A percentile compares a stretch with the other conserved stretches of the same genome.
Conservation (phyloP, 2,113 vertebrate genomes). For the Plotosus lineatus region DNA sequence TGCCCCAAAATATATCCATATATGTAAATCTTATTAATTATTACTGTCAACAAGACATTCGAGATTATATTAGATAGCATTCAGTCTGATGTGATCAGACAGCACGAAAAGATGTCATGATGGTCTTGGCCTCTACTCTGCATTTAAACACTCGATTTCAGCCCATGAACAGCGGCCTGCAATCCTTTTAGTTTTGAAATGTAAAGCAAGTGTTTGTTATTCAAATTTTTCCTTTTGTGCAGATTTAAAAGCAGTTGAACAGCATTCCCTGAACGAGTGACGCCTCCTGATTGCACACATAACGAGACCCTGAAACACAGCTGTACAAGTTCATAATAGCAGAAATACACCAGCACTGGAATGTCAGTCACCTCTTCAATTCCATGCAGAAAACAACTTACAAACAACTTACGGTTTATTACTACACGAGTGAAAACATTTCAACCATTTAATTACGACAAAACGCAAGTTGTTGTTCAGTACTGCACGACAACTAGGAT, state of each 20-base stretch:
- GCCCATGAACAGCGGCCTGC: neutral
- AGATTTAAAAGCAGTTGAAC: neutral
- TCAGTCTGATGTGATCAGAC: neutral
- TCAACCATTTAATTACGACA: neutral
- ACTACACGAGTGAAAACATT: neutral
- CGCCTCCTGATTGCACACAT: neutral
- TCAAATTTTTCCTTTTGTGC: neutral
- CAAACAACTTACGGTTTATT: no score
- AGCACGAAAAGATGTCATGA: neutral
- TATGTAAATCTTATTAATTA: no score
- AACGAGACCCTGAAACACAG: neutral
- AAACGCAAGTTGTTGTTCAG: neutral
- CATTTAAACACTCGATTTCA: neutral
- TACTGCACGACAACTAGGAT: no score
- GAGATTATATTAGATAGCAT: no score
- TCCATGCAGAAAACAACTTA: neutral
- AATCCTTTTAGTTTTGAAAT: no score
- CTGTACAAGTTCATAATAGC: neutral
- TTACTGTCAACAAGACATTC: no score
- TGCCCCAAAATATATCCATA: no score
- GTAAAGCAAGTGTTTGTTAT: neutral
- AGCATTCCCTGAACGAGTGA: neutral
- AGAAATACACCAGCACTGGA: neutral
- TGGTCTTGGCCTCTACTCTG: neutral
- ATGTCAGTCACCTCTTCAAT: neutral